These are phyloP conservation scores for Phrynosoma platyrhinos DNA, from an alignment of 2,113 vertebrate genomes.

Conservation along the genomic window DNA sequence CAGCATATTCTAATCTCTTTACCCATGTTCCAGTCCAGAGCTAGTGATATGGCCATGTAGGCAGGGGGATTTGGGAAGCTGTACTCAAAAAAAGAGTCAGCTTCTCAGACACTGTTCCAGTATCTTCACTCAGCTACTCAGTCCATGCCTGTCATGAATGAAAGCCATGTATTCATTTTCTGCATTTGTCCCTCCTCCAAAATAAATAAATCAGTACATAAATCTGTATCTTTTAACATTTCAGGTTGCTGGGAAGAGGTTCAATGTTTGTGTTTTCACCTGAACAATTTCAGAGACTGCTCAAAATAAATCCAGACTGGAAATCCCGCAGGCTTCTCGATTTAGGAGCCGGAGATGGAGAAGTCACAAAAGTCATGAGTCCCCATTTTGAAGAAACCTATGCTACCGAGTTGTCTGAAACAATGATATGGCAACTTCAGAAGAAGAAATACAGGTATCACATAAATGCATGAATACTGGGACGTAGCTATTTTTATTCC, in stretches of 20 bases:
- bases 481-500: not conserved
- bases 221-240: conserved; percentile 43
- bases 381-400: conserved; percentile 93
- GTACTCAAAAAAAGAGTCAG: not conserved
- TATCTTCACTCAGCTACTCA: no score
- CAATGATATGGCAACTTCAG: conserved; percentile 98
- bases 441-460: conserved; percentile 92
- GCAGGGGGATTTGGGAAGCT: no score
- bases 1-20: not conserved
- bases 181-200: conserved; percentile 7
- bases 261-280: conserved; percentile 98
- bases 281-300: conserved; percentile 91
- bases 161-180: not conserved
- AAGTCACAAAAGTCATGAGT: conserved; percentile 94
- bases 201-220: conserved; percentile 8
- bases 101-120: not conserved
- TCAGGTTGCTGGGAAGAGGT: conserved; percentile 93
- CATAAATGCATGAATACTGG: not conserved
- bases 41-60: no score
- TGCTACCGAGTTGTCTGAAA: conserved; percentile 92
- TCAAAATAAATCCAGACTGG: conserved; percentile 90
- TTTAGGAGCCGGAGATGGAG: conserved; percentile 96
- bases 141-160: not conserved
- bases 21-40: not conserved
- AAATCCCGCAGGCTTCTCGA: conserved; percentile 89